These are phyloP conservation scores for Mystacides longicornis DNA, from an alignment of 2,888 invertebrate genomes.

Conservation along the genomic window DNA sequence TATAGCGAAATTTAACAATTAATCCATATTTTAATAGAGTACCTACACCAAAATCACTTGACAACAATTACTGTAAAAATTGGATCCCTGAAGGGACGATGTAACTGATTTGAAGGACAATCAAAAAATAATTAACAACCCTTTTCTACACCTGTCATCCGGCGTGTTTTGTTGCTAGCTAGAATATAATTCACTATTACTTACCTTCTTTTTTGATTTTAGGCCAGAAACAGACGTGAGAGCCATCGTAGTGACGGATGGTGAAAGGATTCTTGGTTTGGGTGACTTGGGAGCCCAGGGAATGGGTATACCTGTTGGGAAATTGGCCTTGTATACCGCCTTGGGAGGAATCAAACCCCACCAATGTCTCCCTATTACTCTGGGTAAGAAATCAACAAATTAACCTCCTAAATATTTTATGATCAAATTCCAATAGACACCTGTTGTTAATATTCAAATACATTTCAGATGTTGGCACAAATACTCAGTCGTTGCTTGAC, in stretches of 20 bases:
- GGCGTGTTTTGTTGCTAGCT: too few relatives aligned
- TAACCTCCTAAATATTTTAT: background rate
- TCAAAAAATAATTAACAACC: too few relatives aligned
- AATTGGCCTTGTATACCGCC: constrained; percentile 93
- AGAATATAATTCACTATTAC: too few relatives aligned
- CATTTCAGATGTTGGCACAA: constrained; percentile 77
- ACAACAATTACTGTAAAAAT: too few relatives aligned
- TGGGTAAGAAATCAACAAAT: constrained; percentile 51
- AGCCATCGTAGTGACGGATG: constrained; percentile 94
- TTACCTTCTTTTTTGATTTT: constrained; percentile 16
- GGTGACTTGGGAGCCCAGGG: constrained; percentile 97
- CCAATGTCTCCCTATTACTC: constrained; percentile 87
- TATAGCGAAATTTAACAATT: too few relatives aligned
- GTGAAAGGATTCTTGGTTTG: constrained; percentile 93
- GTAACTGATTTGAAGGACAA: too few relatives aligned
- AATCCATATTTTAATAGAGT: too few relatives aligned
- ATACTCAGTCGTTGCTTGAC: constrained; percentile 74
- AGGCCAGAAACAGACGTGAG: constrained; percentile 83
- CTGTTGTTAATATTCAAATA: too few relatives aligned
- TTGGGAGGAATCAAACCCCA: constrained; percentile 94
- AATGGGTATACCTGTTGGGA: constrained; percentile 99
- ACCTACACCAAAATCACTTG: too few relatives aligned
- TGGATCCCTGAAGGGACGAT: too few relatives aligned
- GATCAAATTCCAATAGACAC: background rate
- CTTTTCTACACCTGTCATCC: too few relatives aligned